These are phyloP conservation scores for Cottoperca gobio DNA, from an alignment of 2,797 vertebrate species.

Conservation along the genomic window DNA sequence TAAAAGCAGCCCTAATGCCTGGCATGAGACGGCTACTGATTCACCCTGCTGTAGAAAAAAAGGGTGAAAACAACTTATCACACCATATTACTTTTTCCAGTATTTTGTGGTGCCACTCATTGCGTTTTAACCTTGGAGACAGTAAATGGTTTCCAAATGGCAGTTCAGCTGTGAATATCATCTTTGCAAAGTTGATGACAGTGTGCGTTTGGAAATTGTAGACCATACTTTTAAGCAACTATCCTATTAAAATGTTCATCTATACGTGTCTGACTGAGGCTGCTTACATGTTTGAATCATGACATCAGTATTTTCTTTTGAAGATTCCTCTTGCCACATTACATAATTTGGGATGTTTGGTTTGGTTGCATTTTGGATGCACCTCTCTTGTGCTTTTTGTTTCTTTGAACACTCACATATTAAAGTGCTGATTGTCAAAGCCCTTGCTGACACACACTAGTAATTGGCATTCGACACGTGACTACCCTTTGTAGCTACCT, in stretches of 20 bases:
- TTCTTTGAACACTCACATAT: conserved; percentile 2
- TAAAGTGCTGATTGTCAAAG: conserved; percentile 10
- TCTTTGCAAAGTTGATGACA: conserved; percentile 17
- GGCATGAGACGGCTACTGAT: conserved; percentile 44
- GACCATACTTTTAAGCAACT: conserved; percentile 8
- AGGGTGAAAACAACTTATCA: conserved; percentile 49
- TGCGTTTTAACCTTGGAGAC: conserved; percentile 42
- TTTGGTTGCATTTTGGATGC: not conserved
- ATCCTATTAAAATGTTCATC: conserved; percentile 10
- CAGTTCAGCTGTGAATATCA: conserved; percentile 47
- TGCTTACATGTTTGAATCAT: conserved; percentile 15
- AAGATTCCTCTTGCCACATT: not conserved
- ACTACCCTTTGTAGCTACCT: conserved; percentile 10
- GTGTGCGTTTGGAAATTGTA: conserved; percentile 41
- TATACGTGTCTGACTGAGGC: not conserved
- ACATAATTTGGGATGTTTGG: not conserved
- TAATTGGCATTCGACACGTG: conserved; percentile 7
- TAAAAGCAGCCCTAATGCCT: conserved; percentile 38
- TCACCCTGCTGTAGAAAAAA: conserved; percentile 21
- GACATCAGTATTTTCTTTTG: conserved; percentile 1
- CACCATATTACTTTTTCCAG: conserved; percentile 49
- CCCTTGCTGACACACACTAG: conserved; percentile 18
- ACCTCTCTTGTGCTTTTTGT: not conserved
- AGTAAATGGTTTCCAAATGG: conserved; percentile 35
- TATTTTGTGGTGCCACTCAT: conserved; percentile 38